A percentile compares a stretch with the other conserved stretches of the same genome.
Evolutionary conservation across 2,113 vertebrate species (phyloP).

Genomic region (Syngnathus floridae): DNA sequence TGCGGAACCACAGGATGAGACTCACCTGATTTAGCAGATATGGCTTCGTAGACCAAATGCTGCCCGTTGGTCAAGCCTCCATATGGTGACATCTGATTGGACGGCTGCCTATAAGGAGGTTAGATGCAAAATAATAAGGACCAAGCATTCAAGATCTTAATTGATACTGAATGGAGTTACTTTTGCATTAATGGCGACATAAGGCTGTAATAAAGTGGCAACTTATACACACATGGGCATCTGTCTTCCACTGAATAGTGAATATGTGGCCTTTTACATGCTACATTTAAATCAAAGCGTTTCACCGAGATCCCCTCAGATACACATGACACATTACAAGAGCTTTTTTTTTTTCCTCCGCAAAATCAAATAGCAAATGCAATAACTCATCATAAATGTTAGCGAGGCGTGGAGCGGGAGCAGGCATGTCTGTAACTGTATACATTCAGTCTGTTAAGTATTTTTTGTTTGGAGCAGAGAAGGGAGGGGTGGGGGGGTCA

Average conservation of each 20-base stretch:
- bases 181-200: neutral
- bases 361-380: slow-evolving; percentile 30
- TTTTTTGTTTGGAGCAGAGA: slow-evolving; percentile 36
- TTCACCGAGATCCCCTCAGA: slow-evolving; percentile 22
- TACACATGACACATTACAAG: slow-evolving; percentile 23
- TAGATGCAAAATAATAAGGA: slow-evolving; percentile 31
- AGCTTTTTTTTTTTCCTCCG: slow-evolving; percentile 5
- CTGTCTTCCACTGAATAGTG: slow-evolving; percentile 2
- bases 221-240: neutral
- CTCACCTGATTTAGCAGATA: slow-evolving; percentile 67
- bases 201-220: neutral
- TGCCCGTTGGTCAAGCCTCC: slow-evolving; percentile 42
- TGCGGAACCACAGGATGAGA: slow-evolving; percentile 30
- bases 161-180: neutral
- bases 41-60: slow-evolving; percentile 59
- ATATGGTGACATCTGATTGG: slow-evolving; percentile 45
- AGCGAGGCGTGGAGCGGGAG: slow-evolving; percentile 44
- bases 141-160: neutral
- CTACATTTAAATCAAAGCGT: slow-evolving; percentile 13
- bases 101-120: slow-evolving; percentile 55
- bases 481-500: slow-evolving; percentile 45
- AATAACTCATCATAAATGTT: slow-evolving; percentile 50
- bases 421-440: slow-evolving; percentile 66
- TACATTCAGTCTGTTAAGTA: slow-evolving; percentile 70
- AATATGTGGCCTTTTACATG: neutral